phyloP scores from a whole-genome alignment of 2,797 vertebrate species.

The Amblyraja radiata region DNA sequence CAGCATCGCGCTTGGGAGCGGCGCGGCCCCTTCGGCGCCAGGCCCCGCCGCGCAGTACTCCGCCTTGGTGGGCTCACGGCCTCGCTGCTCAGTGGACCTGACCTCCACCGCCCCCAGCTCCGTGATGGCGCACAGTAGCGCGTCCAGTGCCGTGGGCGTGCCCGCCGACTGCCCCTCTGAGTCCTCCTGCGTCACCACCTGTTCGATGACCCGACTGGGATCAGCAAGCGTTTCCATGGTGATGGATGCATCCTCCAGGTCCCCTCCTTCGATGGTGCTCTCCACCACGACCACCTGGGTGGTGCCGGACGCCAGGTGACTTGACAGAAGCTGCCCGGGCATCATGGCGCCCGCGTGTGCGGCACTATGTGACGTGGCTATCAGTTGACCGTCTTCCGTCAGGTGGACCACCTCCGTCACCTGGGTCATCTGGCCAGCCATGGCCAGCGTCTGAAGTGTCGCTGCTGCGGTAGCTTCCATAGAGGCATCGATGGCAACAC shows the following conservation, averaged over 20 bases:
- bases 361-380: conserved; percentile 62
- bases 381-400: conserved; percentile 85
- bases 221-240: conserved; percentile 46
- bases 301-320: conserved; percentile 55
- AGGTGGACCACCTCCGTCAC: conserved; percentile 88
- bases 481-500: conserved; percentile 72
- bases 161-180: conserved; percentile 57
- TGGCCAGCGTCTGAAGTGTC: conserved; percentile 86
- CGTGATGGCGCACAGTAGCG: conserved; percentile 83
- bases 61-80: conserved; percentile 41
- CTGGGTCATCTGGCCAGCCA: conserved; percentile 87
- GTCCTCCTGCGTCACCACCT: conserved; percentile 57
- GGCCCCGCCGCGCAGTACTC: conserved; percentile 53
- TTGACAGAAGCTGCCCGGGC: conserved; percentile 55
- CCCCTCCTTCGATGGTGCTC: conserved; percentile 48
- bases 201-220: conserved; percentile 51
- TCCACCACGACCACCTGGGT: conserved; percentile 86
- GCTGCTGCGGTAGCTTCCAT: conserved; percentile 88
- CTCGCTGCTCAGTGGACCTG: conserved; percentile 45
- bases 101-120: conserved; percentile 74
- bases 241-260: conserved; percentile 47
- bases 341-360: conserved; percentile 56
- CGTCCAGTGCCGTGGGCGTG: conserved; percentile 77
- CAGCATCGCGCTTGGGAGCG: conserved; percentile 41
- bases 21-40: conserved; percentile 44